phyloP scores from a whole-genome alignment of 2,888 invertebrate genomes.

The Netelia fuscicornis region DNA sequence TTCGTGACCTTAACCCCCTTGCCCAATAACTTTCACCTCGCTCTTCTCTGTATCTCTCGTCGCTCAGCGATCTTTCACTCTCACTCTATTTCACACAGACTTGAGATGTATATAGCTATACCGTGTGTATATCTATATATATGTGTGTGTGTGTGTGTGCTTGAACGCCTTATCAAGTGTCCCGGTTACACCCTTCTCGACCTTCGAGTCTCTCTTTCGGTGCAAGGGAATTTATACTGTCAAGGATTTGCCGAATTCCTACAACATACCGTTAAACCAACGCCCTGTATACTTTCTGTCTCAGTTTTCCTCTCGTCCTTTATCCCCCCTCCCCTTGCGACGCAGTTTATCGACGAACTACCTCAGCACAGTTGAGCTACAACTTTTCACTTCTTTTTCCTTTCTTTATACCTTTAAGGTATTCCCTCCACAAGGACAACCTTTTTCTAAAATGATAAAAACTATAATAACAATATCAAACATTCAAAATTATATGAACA shows the following conservation, averaged over 20 bases:
- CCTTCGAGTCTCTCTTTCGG: conserved; percentile 56
- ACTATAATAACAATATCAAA: neutral
- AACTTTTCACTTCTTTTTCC: conserved; percentile 13
- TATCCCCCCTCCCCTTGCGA: conserved; percentile 50
- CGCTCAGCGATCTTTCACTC: conserved; percentile 4
- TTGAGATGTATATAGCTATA: neutral
- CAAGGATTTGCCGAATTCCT: conserved; percentile 58
- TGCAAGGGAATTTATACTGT: conserved; percentile 56
- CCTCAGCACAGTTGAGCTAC: conserved; percentile 1
- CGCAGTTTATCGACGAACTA: conserved; percentile 59
- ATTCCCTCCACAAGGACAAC: neutral
- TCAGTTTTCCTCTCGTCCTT: conserved; percentile 17
- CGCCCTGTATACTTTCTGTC: conserved; percentile 3
- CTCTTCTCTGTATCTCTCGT: conserved; percentile 3
- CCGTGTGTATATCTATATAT: neutral
- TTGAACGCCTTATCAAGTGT: conserved; percentile 68
- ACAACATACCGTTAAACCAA: neutral
- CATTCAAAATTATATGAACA: no score
- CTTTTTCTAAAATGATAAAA: neutral
- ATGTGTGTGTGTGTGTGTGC: conserved; percentile 46
- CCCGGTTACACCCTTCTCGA: conserved; percentile 64
- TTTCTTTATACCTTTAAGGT: neutral
- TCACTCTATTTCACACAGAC: conserved; percentile 29
- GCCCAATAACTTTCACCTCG: conserved; percentile 42
- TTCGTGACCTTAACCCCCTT: conserved; percentile 49